phyloP scores from a whole-genome alignment of 2,113 vertebrate species.

The Equus przewalskii region DNA sequence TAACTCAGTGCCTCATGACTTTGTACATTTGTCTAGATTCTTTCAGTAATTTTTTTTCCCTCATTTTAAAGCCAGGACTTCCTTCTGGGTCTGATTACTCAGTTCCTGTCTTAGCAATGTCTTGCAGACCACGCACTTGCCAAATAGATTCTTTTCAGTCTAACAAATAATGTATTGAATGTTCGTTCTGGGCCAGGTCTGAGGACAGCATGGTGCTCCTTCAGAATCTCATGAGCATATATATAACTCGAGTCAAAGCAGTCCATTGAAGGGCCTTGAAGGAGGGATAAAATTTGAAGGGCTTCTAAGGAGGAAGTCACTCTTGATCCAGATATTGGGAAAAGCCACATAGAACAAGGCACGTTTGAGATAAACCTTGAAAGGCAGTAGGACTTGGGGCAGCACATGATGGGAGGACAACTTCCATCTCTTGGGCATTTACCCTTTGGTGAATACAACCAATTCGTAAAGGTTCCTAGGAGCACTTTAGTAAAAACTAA shows the following conservation, averaged over 20 bases:
- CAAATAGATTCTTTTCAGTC: constrained; percentile 35
- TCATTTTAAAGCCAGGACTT: constrained; percentile 39
- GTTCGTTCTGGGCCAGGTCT: neutral
- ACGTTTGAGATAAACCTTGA: neutral
- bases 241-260: neutral
- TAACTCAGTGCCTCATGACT: neutral
- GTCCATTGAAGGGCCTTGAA: neutral
- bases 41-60: neutral
- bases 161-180: neutral
- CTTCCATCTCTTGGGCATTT: neutral
- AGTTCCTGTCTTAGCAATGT: neutral
- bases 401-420: neutral
- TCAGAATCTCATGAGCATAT: neutral
- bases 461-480: neutral
- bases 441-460: neutral
- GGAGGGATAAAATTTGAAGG: neutral
- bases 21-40: neutral
- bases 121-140: constrained; percentile 14
- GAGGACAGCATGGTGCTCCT: neutral
- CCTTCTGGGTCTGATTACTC: neutral
- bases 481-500: neutral
- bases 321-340: neutral
- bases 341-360: constrained; percentile 20
- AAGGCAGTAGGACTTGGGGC: neutral
- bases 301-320: constrained; percentile 36